Conservation (phyloP, 2,888 invertebrate genomes). For the Tholera decimalis region DNA sequence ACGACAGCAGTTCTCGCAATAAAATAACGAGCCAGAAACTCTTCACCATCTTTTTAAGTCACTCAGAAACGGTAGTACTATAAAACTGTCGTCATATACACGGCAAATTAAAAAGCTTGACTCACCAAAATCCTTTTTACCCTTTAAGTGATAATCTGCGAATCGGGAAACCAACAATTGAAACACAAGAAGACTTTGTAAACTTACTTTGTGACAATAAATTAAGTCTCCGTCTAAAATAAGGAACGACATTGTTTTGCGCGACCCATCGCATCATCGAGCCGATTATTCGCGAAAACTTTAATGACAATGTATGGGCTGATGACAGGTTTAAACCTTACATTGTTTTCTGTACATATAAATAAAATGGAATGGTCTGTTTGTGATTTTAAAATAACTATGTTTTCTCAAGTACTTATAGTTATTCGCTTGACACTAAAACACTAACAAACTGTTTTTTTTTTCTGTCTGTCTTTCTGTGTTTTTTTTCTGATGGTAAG, state of each 20-base stretch:
- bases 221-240: slow-evolving; percentile 52
- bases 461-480: too few species aligned
- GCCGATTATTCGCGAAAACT: slow-evolving; percentile 46
- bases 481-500: too few species aligned
- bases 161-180: slow-evolving; percentile 53
- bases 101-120: slow-evolving; percentile 55
- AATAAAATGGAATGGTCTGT: too few species aligned
- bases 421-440: too few species aligned
- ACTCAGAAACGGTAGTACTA: slow-evolving; percentile 43
- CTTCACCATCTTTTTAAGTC: slow-evolving; percentile 30
- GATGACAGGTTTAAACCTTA: slow-evolving; percentile 56
- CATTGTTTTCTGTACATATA: slow-evolving; percentile 66
- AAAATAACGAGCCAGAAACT: slow-evolving; percentile 22
- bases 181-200: slow-evolving; percentile 63
- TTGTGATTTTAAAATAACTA: too few species aligned
- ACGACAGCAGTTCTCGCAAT: slow-evolving; percentile 25
- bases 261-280: slow-evolving; percentile 47
- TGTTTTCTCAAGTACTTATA: too few species aligned
- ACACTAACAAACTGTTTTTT: too few species aligned
- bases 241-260: slow-evolving; percentile 49
- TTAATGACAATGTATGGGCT: slow-evolving; percentile 63
- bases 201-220: slow-evolving; percentile 45
- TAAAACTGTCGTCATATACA: slow-evolving; percentile 50
- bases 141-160: slow-evolving; percentile 63
- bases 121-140: slow-evolving; percentile 38